Percentiles rank a stretch among this genome's conserved stretches.
These are phyloP conservation scores for Melanitta fusca DNA, from an alignment of 2,797 vertebrate species.

Conservation along the genomic window DNA sequence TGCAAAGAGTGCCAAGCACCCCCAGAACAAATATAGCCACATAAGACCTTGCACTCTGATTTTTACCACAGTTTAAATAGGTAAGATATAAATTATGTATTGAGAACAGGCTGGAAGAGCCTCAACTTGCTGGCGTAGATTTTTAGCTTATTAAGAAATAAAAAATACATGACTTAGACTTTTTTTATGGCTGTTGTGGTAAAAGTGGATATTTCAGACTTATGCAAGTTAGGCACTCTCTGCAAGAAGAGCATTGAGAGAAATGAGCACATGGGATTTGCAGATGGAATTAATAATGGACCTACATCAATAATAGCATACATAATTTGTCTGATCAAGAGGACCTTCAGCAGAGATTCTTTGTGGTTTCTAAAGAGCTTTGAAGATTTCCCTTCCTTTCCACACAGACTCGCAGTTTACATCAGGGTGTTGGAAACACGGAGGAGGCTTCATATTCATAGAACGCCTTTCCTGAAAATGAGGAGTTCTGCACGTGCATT, in stretches of 20 bases:
- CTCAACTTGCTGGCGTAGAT: not conserved
- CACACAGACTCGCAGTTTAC: not conserved
- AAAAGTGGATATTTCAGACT: not conserved
- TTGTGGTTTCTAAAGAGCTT: not conserved
- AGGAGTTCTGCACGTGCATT: not conserved
- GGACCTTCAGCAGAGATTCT: not conserved
- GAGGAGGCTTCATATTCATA: not conserved
- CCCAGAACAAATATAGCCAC: not conserved
- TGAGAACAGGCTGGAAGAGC: not conserved
- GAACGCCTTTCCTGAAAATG: not conserved
- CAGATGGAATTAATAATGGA: not conserved
- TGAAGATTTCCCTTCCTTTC: not conserved
- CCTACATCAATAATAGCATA: accelerated
- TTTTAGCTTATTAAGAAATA: not conserved
- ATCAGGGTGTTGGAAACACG: not conserved
- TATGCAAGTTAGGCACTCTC: not conserved
- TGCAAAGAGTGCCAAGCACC: not conserved
- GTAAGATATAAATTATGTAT: not conserved
- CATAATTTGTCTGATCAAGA: not conserved
- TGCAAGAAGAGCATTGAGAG: not conserved
- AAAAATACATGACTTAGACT: not conserved
- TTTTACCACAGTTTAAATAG: not conserved
- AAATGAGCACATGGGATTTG: not conserved
- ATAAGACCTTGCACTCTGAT: not conserved
- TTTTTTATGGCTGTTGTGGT: not conserved